Conservation (phyloP, 1,140 invertebrate species). For the Penaeus japonicus region DNA sequence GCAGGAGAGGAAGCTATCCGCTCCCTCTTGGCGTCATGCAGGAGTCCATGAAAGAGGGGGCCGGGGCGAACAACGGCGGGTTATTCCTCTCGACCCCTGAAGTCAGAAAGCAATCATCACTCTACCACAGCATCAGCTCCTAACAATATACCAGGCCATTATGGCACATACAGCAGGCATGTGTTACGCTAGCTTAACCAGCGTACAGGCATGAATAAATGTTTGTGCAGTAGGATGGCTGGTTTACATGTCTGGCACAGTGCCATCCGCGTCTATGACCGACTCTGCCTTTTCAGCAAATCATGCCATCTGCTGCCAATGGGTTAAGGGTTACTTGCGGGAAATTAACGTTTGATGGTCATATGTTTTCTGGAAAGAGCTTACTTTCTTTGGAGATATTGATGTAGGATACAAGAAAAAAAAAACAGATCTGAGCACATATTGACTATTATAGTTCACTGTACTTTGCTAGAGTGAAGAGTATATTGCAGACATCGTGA, state of each 20-base stretch:
- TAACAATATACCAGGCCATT: not conserved
- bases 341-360: no score
- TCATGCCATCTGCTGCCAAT: no score
- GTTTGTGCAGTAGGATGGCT: not conserved
- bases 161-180: constrained; percentile 18
- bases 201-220: not conserved
- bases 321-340: no score
- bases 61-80: not conserved
- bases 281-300: no score
- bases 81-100: not conserved
- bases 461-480: not conserved
- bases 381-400: no score
- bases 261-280: no score
- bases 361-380: no score
- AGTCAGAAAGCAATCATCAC: constrained; percentile 24
- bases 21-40: constrained; percentile 7
- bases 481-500: not conserved
- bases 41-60: constrained; percentile 31
- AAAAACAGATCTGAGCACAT: not conserved
- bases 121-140: not conserved
- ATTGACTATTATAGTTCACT: not conserved
- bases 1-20: constrained; percentile 44
- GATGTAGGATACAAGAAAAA: no score
- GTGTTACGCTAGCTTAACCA: not conserved
- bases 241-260: not conserved